Evolutionary conservation across 30 jellyfish, hydroid and myxozoan genomes (phyloP), one percentile per base, ranked within the genome.

Genomic region (Turritopsis rubra): DNA sequence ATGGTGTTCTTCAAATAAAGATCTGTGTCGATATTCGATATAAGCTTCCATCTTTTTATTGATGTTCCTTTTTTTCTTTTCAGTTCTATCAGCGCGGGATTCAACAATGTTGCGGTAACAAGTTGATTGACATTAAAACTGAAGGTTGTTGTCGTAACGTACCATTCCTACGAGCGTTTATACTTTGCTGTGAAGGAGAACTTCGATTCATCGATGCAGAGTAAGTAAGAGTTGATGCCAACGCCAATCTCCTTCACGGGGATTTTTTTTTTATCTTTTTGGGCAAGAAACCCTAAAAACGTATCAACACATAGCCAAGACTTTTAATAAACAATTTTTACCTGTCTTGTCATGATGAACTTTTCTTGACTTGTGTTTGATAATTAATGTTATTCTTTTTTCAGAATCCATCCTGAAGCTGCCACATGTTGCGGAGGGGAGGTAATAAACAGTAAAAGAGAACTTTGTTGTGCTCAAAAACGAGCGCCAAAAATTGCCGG

Each of bases 141-240:
- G 92, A 90, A 76, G 95, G 95, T 72, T 90, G 97, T 77, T 90
- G 97, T 91, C 75, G 97, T 65, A 90, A 90, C 71, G 85, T 72
- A 5, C 80, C 83, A 21, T 90, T 78, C 79, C 66, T 73, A 71
- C 86, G 79, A 65, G 54, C 27, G 23, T 22, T 24, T 13, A 86
- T 75, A 17, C 54, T 92, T 0, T 90, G 97, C 54, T 90, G 97
- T 65, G 89, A 85, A 22, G 97, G 97, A 21, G 53, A 79, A 7
- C 52, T 41, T 41, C 60, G 13, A 13, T 41, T 41, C 13, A 41
- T 41, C 60, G 60, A 41, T 13, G 60, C 60, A 41, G 9, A 41
- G 60, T 41, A 41, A 41, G 60, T 41, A 13, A 41, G 13, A 41
- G 13, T 13, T 41, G 13, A 41, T 41, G 13, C 79, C 20, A 75